phyloP scores from a whole-genome alignment of 2,113 vertebrate genomes.

The Benitochromis conjunctus region DNA sequence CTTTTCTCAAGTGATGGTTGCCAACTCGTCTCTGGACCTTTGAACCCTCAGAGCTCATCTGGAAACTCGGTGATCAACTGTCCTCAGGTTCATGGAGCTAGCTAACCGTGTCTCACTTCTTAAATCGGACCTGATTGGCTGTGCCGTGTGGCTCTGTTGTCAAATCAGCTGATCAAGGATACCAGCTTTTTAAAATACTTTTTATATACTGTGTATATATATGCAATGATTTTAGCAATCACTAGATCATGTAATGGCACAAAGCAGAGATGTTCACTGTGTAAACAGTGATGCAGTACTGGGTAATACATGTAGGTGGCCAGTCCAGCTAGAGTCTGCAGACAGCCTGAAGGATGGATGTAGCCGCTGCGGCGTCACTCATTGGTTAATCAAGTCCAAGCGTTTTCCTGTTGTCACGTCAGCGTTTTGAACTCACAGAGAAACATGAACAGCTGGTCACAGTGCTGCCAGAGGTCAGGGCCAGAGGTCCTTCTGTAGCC shows the following conservation, averaged over 20 bases:
- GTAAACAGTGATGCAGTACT: not conserved
- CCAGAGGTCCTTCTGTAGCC: not conserved
- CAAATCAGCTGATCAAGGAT: not conserved
- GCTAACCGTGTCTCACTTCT: not conserved
- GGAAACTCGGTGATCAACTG: not conserved
- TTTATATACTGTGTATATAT: too few relatives aligned
- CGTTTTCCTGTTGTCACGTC: not conserved
- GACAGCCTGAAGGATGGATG: not conserved
- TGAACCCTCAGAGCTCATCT: not conserved
- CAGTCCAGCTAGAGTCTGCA: not conserved
- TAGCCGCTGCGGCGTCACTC: not conserved
- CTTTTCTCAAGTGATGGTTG: not conserved
- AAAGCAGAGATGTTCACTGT: not conserved
- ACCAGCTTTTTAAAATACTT: not conserved
- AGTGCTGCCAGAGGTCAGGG: not conserved
- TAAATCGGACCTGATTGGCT: not conserved
- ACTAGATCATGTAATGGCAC: not conserved
- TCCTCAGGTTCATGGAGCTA: not conserved
- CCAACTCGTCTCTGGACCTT: not conserved
- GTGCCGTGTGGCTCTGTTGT: accelerated
- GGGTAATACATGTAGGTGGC: not conserved
- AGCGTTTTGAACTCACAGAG: not conserved
- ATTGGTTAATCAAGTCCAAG: not conserved
- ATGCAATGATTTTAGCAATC: not conserved
- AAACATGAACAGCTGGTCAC: not conserved